Base-by-base conservation (phyloP, 2,113 vertebrate genomes). In the Cinclus mexicanus region DNA sequence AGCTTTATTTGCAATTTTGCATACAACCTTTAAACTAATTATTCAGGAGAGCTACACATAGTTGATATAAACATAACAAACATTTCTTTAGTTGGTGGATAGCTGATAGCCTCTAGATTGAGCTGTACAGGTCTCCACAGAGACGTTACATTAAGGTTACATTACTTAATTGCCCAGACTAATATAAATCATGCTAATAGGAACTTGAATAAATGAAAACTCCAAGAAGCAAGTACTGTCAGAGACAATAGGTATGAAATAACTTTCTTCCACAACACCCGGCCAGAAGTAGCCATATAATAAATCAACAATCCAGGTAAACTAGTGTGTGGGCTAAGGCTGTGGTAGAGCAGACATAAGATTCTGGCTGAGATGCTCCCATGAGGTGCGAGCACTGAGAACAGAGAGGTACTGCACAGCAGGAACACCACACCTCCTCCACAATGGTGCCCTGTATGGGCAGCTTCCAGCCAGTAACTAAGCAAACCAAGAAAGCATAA, bases 351-450 rank as follows among this genome's bases (percentile, higher is more conserved):
- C 0, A 2, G 46, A 37, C 9, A 1, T 9, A 13, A 59, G 41
- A 41, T 11, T 24, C 28, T 60, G 55, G 9, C 31, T 53, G 57
- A 90, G 69, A 35, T 1, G 21, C 9, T 60, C 22, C 3, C 7
- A 10, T 2, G 2, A 19, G 64, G 11, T 4, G 1, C 1, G 1
- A 90, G 60, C 8, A 2, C n/a, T 3, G 6, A 25, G 56, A 80
- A 28, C 23, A 26, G 22, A 22, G 31, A 50, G 42, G 11, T 11
- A 21, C 39, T 82, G 77, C 28, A 11, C 2, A 6, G 41, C 49
- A 25, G 57, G 28, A 83, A 6, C 20, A 41, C 17, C 46, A 14
- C 2, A 1, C 22, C 37, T 46, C 41, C 65, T 89, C 71, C 59
- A n/a, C 12, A 26, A 0, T 3, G n/a, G 44, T n/a, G 23, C 25